Evolutionary conservation across 2,888 invertebrate genomes (phyloP), one percentile per base, ranked within the genome.

Genomic region (Fragum whitleyi): DNA sequence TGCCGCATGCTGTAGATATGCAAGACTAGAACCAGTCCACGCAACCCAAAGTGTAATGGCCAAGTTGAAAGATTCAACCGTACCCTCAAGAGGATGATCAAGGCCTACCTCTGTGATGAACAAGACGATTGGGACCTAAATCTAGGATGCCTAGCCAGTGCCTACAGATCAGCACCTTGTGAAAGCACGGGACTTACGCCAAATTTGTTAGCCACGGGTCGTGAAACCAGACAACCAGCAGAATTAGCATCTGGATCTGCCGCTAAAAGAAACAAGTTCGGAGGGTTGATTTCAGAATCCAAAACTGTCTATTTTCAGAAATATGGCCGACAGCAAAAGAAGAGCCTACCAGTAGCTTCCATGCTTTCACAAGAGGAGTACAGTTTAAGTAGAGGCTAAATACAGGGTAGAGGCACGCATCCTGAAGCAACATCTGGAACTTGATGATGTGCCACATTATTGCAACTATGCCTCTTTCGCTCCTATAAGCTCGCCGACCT

Each of bases 81-180:
- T 14, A 80, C 80, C 11, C 67, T 84, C 1, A 9, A 77, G 0
- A 39, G 61, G 6, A 82, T 85, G 82, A 77, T 86, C 14, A 77
- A 53, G 51, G 69, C 80, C 21, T 86, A 83, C 55, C 26, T 83
- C 0, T 14, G 23, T 1, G 75, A 51, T 0, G 76, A 77, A 5
- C 77, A 79, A 28, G 32, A 26, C 26, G 80, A 81, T 14, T 84
- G 81, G 87, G 85, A 87, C 61, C n/a, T 74, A 7, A 42, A 83
- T 23, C 55, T 86, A 3, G 69, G 70, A 11, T 81, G 51, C 29
- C 39, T 86, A 6, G 72, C 85, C 0, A 81, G 74, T 14, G 87
- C 85, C 1, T 86, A 79, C 26, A 47, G 84, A 51, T 73, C 78
- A 2, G 76, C 79, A 14, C 73, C 75, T 3, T 47, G 78, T 61